phyloP scores from a whole-genome alignment of 2,797 vertebrate species.

The Ateles fusciceps region DNA sequence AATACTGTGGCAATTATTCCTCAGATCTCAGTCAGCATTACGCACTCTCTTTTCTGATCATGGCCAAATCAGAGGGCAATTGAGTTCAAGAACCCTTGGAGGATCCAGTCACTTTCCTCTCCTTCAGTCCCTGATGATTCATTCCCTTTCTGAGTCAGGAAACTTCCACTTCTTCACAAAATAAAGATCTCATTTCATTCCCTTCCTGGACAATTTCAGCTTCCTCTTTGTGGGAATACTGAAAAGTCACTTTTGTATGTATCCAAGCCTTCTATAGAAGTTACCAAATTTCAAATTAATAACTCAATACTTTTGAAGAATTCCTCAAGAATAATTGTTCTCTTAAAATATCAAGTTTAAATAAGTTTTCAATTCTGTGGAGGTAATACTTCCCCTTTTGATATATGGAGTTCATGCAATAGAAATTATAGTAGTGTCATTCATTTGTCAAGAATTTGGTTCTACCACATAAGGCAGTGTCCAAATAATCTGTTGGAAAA shows the following conservation, averaged over 20 bases:
- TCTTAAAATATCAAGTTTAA: background rate
- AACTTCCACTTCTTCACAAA: background rate
- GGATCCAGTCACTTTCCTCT: background rate
- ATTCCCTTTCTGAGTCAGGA: background rate
- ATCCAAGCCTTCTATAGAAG: background rate
- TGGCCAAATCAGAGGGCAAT: background rate
- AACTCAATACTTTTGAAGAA: background rate
- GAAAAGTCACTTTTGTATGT: background rate
- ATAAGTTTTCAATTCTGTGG: background rate
- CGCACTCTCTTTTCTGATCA: background rate
- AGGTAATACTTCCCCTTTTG: background rate
- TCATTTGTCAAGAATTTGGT: background rate
- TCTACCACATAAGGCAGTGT: background rate
- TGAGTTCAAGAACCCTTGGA: background rate
- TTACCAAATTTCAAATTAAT: background rate
- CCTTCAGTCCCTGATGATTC: background rate
- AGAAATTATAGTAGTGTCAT: background rate
- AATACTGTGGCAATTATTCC: background rate
- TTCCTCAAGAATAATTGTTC: background rate
- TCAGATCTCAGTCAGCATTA: background rate
- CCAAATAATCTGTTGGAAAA: constrained; percentile 46
- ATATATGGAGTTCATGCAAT: background rate
- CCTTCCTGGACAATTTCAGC: background rate
- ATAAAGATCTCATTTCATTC: background rate
- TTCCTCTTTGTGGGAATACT: background rate